Conservation (phyloP, 1,140 invertebrate genomes). For the Uloborus diversus region DNA sequence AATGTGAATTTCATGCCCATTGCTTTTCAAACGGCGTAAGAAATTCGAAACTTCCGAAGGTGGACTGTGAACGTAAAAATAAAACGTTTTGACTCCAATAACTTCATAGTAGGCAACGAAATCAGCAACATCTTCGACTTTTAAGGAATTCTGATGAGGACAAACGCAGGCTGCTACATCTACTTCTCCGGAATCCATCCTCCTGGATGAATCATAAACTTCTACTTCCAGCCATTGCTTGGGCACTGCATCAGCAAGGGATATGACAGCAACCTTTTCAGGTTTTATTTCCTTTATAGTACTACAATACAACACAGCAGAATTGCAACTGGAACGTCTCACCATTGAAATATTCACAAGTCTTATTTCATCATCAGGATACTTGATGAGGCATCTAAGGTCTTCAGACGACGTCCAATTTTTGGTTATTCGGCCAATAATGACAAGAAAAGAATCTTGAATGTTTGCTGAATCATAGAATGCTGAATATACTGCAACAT, state of each 20-base stretch:
- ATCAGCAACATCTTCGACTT: background rate
- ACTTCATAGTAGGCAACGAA: conserved; percentile 12
- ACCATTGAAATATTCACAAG: background rate
- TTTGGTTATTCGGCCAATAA: background rate
- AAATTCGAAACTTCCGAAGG: background rate
- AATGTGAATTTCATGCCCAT: background rate
- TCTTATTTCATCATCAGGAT: background rate
- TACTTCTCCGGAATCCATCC: background rate
- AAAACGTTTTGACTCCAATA: background rate
- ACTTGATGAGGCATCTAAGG: conserved; percentile 7
- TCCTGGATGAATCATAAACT: background rate
- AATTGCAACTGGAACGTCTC: background rate
- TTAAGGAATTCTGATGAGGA: background rate
- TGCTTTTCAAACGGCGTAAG: background rate
- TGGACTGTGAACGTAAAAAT: conserved; percentile 1
- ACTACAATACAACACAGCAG: background rate
- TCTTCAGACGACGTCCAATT: background rate
- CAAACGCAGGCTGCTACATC: conserved; percentile 3
- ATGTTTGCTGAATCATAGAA: background rate
- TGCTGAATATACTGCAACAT: conserved; percentile 12
- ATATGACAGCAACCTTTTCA: background rate
- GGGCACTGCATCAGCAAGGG: background rate
- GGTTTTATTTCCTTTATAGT: background rate
- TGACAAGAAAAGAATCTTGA: background rate
- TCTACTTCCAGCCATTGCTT: conserved; percentile 5